Percentiles rank a stretch among this genome's conserved stretches.
phyloP scores from a whole-genome alignment of 37 sponge, comb jelly and placozoan species.

The Amphimedon queenslandica region DNA sequence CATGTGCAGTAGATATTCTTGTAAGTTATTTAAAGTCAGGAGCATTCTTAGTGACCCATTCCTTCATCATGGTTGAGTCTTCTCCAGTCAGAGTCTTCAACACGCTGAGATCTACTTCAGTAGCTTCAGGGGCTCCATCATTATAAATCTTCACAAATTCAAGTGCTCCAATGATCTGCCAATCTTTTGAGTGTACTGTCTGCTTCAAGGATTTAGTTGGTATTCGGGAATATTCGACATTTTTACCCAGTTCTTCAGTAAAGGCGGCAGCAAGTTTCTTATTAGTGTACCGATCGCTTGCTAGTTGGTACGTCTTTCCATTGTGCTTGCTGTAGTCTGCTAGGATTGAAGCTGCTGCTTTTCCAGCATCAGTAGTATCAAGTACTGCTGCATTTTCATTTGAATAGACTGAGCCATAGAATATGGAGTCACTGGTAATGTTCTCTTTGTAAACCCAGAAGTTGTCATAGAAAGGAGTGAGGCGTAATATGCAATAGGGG shows the following conservation, averaged over 20 bases:
- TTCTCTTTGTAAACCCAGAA: slow-evolving; percentile 26
- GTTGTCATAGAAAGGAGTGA: slow-evolving; percentile 50
- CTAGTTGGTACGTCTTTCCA: slow-evolving; percentile 36
- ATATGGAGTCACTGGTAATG: slow-evolving; percentile 4
- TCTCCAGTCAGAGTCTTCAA: slow-evolving; percentile 30
- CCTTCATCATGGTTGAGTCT: slow-evolving; percentile 36
- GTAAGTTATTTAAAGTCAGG: no score
- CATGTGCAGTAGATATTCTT: no score
- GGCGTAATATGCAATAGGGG: slow-evolving; percentile 46
- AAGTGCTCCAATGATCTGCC: slow-evolving; percentile 34
- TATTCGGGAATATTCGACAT: slow-evolving; percentile 27
- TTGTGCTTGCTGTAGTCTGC: slow-evolving; percentile 18
- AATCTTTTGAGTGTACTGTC: slow-evolving; percentile 9
- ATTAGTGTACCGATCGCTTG: slow-evolving; percentile 46
- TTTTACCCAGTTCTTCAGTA: slow-evolving; percentile 29
- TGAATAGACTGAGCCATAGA: slow-evolving; percentile 41
- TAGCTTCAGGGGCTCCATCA: slow-evolving; percentile 2
- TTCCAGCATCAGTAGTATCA: slow-evolving; percentile 31
- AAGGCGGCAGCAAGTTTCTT: slow-evolving; percentile 29
- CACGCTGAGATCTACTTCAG: neutral
- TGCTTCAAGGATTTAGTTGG: slow-evolving; percentile 26
- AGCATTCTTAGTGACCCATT: slow-evolving; percentile 23
- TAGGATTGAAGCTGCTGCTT: slow-evolving; percentile 43
- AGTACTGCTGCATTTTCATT: slow-evolving; percentile 19
- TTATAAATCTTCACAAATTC: slow-evolving; percentile 46